Conservation (phyloP, 2,888 invertebrate genomes). For the Liposcelis brunnea region DNA sequence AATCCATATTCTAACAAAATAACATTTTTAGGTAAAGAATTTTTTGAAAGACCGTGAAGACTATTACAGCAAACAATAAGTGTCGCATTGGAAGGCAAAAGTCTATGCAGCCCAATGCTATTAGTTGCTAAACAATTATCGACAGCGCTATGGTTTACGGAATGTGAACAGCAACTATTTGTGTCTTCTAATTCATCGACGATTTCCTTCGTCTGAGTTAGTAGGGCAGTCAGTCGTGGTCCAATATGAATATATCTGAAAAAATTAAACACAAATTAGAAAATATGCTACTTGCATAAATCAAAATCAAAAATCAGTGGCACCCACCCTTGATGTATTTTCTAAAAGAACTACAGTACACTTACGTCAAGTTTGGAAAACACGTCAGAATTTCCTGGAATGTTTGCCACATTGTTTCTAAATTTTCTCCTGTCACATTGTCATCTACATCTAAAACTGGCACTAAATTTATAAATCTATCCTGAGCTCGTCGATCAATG, state of each 20-base stretch:
- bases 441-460: constrained; percentile 37
- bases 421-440: constrained; percentile 30
- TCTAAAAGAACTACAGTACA: no score
- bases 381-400: constrained; percentile 35
- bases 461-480: constrained; percentile 32
- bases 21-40: constrained; percentile 31
- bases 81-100: constrained; percentile 24
- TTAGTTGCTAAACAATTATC: not conserved
- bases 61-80: constrained; percentile 30
- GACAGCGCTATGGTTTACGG: not conserved
- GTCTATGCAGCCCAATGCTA: not conserved
- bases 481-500: constrained; percentile 35
- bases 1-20: constrained; percentile 40
- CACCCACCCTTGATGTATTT: no score
- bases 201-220: constrained; percentile 17
- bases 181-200: constrained; percentile 13
- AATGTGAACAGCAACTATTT: not conserved
- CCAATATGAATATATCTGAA: constrained; percentile 35
- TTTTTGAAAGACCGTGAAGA: constrained; percentile 24
- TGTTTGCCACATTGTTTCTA: constrained; percentile 32
- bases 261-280: no score
- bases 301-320: no score
- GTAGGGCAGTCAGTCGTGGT: constrained; percentile 34
- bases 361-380: constrained; percentile 32
- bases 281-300: no score